These are phyloP conservation scores for Ptilonorhynchus violaceus DNA, from an alignment of 2,113 vertebrate genomes.

Conservation along the genomic window DNA sequence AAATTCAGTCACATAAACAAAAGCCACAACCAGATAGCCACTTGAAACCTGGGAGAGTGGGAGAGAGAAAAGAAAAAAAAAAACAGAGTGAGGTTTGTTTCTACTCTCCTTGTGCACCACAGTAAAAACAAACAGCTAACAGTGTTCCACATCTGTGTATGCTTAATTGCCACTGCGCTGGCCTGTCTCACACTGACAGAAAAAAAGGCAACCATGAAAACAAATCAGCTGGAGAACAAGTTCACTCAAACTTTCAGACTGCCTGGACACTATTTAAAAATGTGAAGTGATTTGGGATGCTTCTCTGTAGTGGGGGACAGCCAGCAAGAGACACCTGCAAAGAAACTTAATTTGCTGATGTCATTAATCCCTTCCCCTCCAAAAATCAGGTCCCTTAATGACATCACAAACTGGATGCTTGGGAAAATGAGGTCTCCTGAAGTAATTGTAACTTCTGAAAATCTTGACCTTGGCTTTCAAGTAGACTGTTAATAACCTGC, in stretches of 20 bases:
- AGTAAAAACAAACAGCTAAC: neutral
- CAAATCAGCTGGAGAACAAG: neutral
- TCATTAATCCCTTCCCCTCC: neutral
- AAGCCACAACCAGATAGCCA: conserved; percentile 92
- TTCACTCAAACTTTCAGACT: neutral
- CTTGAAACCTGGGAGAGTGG: conserved; percentile 82
- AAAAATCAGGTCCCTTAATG: neutral
- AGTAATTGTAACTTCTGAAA: neutral
- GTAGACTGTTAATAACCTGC: neutral
- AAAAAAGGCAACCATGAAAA: neutral
- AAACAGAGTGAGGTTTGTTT: neutral
- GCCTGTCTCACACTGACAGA: neutral
- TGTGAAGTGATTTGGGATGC: neutral
- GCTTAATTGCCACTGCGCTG: rapidly evolving
- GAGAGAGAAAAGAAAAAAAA: neutral
- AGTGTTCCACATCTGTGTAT: neutral
- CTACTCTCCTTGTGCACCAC: neutral
- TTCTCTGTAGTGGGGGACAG: neutral
- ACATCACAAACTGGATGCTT: neutral
- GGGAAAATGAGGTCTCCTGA: neutral
- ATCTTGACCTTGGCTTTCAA: neutral
- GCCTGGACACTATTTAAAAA: neutral
- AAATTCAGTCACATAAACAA: conserved; percentile 95
- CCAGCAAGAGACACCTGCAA: neutral
- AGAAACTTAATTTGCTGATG: neutral